Percentiles rank a stretch among this genome's conserved stretches.
Evolutionary conservation across 92 coral and sea anemone species (phyloP).

Genomic region (Zoanthus solanderi): DNA sequence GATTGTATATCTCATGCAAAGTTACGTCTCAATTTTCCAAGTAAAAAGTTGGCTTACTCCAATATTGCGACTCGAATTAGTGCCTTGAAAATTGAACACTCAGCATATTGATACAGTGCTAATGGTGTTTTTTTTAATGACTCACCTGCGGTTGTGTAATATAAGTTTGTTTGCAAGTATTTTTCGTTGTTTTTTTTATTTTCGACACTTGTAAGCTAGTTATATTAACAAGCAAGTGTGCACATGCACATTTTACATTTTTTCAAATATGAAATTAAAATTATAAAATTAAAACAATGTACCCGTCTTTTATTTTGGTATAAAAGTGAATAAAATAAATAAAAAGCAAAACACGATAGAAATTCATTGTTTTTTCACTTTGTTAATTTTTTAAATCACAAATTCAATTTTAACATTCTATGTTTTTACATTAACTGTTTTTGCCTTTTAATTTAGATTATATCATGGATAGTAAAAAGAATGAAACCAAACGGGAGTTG

Average conservation of each 20-base stretch:
- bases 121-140: neutral
- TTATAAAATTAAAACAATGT: neutral
- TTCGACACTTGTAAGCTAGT: constrained; percentile 8
- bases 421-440: constrained; percentile 8
- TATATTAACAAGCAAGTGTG: neutral
- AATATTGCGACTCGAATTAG: neutral
- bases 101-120: constrained; percentile 2
- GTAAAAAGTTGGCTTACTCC: neutral
- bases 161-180: constrained; percentile 2
- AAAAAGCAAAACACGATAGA: neutral
- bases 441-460: neutral
- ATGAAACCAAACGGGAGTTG: constrained; percentile 41
- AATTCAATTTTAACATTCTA: constrained; percentile 12
- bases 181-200: neutral
- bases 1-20: constrained; percentile 4
- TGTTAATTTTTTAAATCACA: neutral
- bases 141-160: neutral
- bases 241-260: neutral
- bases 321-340: neutral
- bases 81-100: neutral
- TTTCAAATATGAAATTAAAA: neutral
- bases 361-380: constrained; percentile 5
- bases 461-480: constrained; percentile 12
- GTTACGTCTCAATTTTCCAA: constrained; percentile 7
- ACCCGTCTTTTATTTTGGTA: neutral